Percentiles rank a stretch among this genome's conserved stretches.
Conservation (phyloP, 2,113 vertebrate genomes). For the Condylura cristata region DNA sequence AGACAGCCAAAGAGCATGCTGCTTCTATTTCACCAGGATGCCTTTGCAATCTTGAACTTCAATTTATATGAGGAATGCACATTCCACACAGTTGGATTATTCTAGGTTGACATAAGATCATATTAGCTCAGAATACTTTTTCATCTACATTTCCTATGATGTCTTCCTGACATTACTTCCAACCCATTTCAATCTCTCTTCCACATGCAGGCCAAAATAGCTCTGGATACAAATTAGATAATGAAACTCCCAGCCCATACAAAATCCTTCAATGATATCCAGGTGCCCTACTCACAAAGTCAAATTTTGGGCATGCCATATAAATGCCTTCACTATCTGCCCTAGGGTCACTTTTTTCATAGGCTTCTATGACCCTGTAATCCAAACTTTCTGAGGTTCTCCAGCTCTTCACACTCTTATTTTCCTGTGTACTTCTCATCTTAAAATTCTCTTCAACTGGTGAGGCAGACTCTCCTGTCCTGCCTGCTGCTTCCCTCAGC, state of each 20-base stretch:
- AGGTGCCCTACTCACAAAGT: not conserved
- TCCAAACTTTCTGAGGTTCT: not conserved
- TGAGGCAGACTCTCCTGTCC: too few relatives aligned
- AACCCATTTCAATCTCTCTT: not conserved
- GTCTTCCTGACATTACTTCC: not conserved
- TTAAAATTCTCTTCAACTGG: not conserved
- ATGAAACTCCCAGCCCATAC: not conserved
- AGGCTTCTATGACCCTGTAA: not conserved
- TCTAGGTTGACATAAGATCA: not conserved
- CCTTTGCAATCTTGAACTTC: not conserved
- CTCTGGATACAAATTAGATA: not conserved
- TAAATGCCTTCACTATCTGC: not conserved
- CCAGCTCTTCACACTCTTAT: not conserved
- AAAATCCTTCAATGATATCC: not conserved
- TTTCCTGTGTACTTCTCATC: not conserved
- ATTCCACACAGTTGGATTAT: not conserved
- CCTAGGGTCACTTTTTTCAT: not conserved
- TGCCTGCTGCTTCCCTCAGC: too few relatives aligned
- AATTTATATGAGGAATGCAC: not conserved
- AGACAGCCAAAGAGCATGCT: not conserved
- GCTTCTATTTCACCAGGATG: not conserved
- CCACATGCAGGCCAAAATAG: not conserved
- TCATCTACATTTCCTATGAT: not conserved
- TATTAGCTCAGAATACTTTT: not conserved
- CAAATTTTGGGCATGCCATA: not conserved